These are phyloP conservation scores for Ophthalmotilapia sp. DNA, from an alignment of 2,113 vertebrate species.

Conservation along the genomic window DNA sequence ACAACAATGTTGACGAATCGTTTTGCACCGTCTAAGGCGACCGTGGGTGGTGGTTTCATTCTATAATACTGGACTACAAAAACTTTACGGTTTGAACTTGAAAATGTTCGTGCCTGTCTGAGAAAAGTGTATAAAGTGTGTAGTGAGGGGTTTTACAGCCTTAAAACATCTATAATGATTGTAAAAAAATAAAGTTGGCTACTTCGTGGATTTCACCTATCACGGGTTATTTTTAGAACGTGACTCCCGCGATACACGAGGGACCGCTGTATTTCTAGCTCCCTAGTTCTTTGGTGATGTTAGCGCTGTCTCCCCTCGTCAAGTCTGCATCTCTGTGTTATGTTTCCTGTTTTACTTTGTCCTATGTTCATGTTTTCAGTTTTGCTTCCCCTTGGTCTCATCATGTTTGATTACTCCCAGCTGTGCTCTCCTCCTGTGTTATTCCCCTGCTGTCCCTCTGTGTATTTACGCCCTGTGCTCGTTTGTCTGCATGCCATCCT, in stretches of 20 bases:
- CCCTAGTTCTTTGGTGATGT: not conserved
- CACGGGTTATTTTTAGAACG: not conserved
- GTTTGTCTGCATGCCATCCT: not conserved
- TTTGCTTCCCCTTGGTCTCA: not conserved
- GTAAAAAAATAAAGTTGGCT: not conserved
- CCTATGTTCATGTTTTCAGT: not conserved
- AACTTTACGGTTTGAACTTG: not conserved
- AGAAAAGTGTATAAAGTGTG: not conserved
- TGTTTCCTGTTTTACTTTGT: not conserved
- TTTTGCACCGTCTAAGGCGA: fast-evolving
- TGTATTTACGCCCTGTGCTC: not conserved
- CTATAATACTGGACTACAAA: not conserved
- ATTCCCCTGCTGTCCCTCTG: not conserved
- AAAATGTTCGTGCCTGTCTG: fast-evolving
- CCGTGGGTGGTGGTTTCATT: not conserved
- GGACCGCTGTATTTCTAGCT: not conserved
- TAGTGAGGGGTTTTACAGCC: not conserved
- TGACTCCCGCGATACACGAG: not conserved
- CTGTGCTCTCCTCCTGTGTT: not conserved
- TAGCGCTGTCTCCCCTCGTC: not conserved
- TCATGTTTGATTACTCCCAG: not conserved
- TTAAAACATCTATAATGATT: not conserved
- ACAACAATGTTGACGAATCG: not conserved
- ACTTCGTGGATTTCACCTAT: not conserved
- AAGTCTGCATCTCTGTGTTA: not conserved